A percentile compares a stretch with the other conserved stretches of the same genome.
Conservation (phyloP, 2,113 vertebrate genomes). For the Pogonocichla stellata region DNA sequence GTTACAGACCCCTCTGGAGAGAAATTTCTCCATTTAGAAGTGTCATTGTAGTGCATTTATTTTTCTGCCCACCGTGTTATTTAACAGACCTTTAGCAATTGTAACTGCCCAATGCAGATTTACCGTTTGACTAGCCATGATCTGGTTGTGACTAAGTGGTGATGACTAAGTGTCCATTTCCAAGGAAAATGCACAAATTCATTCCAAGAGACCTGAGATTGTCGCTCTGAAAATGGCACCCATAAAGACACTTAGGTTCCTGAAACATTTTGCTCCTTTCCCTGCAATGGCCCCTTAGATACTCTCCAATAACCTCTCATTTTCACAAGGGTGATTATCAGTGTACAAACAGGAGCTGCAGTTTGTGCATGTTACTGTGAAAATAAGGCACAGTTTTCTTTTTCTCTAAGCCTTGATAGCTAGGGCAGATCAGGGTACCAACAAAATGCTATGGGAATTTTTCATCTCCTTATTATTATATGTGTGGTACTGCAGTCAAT, state of each 20-base stretch:
- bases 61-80: background rate
- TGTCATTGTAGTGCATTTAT: background rate
- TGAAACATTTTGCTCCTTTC: background rate
- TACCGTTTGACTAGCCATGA: background rate
- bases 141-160: background rate
- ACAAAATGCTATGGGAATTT: background rate
- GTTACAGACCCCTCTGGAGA: background rate
- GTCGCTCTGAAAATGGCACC: background rate
- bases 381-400: background rate
- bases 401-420: background rate
- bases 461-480: background rate
- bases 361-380: background rate
- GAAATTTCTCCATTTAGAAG: background rate
- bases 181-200: background rate
- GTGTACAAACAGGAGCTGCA: background rate
- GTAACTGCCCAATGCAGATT: background rate
- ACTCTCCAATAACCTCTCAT: background rate
- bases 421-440: background rate
- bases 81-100: background rate
- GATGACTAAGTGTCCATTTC: background rate
- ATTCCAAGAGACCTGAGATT: background rate
- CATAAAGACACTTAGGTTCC: background rate
- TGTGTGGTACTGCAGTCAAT: background rate
- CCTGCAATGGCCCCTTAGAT: background rate
- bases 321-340: background rate